phyloP scores from a whole-genome alignment of 2,797 vertebrate genomes.

The Phoxinus dragarum region DNA sequence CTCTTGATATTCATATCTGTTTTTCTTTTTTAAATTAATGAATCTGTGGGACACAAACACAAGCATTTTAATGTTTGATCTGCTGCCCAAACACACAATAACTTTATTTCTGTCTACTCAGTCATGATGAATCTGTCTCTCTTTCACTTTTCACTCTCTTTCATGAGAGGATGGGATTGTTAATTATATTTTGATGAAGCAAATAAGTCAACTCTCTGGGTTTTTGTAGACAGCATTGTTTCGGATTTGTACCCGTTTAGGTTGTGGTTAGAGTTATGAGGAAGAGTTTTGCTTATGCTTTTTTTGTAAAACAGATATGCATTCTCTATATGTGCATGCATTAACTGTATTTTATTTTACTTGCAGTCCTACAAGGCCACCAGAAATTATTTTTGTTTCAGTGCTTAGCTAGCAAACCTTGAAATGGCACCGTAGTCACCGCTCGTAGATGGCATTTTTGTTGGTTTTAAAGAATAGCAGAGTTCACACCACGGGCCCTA shows the following conservation, averaged over 20 bases:
- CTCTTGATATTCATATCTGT: constrained; percentile 48
- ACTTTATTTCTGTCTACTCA: constrained; percentile 33
- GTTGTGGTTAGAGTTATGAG: not conserved
- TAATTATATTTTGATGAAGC: constrained; percentile 70
- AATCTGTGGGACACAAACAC: constrained; percentile 51
- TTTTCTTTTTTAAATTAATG: constrained; percentile 54
- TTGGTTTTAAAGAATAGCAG: not conserved
- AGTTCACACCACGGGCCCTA: too few relatives aligned
- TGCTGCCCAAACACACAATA: constrained; percentile 33
- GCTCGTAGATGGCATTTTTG: not conserved
- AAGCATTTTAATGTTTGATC: constrained; percentile 41
- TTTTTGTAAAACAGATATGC: not conserved
- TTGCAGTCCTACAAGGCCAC: not conserved
- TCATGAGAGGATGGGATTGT: constrained; percentile 61
- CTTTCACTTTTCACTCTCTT: constrained; percentile 6
- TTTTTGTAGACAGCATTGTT: constrained; percentile 68
- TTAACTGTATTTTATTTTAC: not conserved
- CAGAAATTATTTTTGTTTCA: not conserved
- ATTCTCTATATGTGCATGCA: not conserved
- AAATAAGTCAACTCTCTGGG: constrained; percentile 57
- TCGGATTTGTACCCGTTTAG: not conserved
- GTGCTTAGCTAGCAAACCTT: not conserved
- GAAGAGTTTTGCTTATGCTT: not conserved
- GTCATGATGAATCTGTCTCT: constrained; percentile 16
- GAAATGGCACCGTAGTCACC: not conserved